Base-by-base conservation (phyloP, 2,888 invertebrate genomes). In the Plebejus anna region DNA sequence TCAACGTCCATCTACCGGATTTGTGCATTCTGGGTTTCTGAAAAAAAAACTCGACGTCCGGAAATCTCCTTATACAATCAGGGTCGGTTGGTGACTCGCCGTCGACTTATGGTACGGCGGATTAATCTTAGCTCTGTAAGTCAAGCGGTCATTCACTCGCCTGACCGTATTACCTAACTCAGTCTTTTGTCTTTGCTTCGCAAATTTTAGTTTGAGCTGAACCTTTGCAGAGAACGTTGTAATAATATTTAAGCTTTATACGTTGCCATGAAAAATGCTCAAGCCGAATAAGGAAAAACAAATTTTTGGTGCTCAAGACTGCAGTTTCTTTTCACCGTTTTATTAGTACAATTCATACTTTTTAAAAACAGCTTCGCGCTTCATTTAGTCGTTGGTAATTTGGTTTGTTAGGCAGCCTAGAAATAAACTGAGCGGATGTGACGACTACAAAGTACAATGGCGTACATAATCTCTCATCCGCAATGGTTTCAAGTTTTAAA, bases 111-210 rank as follows among this genome's bases (percentile, higher is more conserved):
- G 55, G 66, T 66, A 73, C 51, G 55, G 73, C 51, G 73, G 73
- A 73, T 73, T 73, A 73, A 73, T 32, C 16, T 47, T 47, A 22
- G 32, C 55, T 16, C 28, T 22, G 16, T 32, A 73, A 51, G 73
- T 73, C 22, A 51, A 47, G 51, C 73, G 73, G 73, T 73, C 73
- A 55, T 73, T 73, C 73, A 32, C 55, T 73, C 47, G n/a, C 32
- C 28, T 72, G 72, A 51, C 11, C 47, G 11, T 55, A 73, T 28
- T 28, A 28, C 13, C 47, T 51, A 38, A 38, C 70, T 42, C 1
- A n/a, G 2, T 70, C 6, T 70, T 38, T 70, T 70, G 36, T 70
- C n/a, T n/a, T 36, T 38, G 38, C 16, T 70, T 38, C 38, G 36
- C 38, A 59, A 9, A 22, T 22, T 22, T 59, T 59, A 22, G 22